Conservation (phyloP, 1,140 invertebrate genomes). For the Scaptomyza pallida region DNA sequence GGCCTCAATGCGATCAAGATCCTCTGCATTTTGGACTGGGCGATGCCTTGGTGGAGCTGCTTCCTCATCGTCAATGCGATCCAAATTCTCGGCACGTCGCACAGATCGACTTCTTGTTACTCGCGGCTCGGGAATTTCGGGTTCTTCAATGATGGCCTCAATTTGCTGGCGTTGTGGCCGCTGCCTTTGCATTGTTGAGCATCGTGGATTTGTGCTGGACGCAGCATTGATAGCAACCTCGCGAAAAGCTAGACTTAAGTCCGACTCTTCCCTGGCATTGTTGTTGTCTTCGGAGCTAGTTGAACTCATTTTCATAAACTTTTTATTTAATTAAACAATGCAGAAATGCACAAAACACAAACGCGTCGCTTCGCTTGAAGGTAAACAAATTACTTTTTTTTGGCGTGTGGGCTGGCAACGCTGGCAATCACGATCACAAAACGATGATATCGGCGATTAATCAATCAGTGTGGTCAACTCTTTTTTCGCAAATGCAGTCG, state of each 20-base stretch:
- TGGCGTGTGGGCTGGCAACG: constrained; percentile 2
- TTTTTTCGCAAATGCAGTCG: too few relatives aligned
- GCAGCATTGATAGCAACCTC: neutral
- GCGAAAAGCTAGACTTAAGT: constrained; percentile 1
- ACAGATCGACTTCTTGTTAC: too few relatives aligned
- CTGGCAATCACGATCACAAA: neutral
- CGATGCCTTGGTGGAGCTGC: neutral
- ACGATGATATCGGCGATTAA: too few relatives aligned
- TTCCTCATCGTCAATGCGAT: neutral
- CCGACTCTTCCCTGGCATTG: neutral
- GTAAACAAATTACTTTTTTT: constrained; percentile 1
- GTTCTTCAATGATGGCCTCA: neutral
- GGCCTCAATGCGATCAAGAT: too few relatives aligned
- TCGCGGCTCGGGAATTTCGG: neutral
- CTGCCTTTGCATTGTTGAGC: constrained; percentile 15
- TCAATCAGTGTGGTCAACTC: too few relatives aligned
- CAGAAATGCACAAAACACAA: neutral
- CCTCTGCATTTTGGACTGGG: too few relatives aligned
- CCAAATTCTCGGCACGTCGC: too few relatives aligned
- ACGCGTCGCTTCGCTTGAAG: neutral
- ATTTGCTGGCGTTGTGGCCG: neutral
- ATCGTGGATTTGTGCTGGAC: neutral
- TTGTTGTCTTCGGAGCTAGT: too few relatives aligned
- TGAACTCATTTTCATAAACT: neutral
- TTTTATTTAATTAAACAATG: neutral